Evolutionary conservation across 2,888 invertebrate species (phyloP), one percentile per base, ranked within the genome.

Genomic region (Sminthurides aquaticus): DNA sequence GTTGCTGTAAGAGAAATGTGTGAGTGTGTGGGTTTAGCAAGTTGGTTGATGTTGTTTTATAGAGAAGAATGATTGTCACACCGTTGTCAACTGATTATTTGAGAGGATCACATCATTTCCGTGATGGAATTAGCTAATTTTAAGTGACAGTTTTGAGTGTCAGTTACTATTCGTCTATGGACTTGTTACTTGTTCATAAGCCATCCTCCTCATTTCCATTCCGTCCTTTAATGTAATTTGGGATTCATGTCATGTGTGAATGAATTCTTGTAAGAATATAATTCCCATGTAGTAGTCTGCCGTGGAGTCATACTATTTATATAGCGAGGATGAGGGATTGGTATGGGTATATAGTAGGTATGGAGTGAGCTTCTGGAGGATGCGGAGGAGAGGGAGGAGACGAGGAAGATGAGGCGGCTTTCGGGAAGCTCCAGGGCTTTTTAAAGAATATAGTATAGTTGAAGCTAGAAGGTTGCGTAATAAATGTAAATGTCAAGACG

Each of bases 401-500:
- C 43, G 15, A 34, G 15, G 5, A 15, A 34, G 8, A 34, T 15
- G 15, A 34, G 15, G 43, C 43, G 5, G 8, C 43, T 5, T 34
- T 34, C 8, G 8, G 43, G 15, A 34, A 34, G 43, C 43, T 34
- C 8, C 43, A 34, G 43, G 43, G 43, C 43, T 34, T 34, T 34
- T 34, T 34, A 15, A 34, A 34, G 43, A 34, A 34, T n/a, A n/a
- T n/a, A n/a, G n/a, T n/a, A n/a, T 11, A 34, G 43, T 34, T 34
- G 43, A 34, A 34, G 43, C 5, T 34, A 15, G 43, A 11, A 15
- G 43, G 15, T 34, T 34, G 54, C 29, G 29, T 49, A 61, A 61
- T 61, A 61, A 61, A 61, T 61, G 61, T 61, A 61, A 61, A 61
- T 61, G 61, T 61, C 61, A 61, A 61, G 61, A 54, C 61, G 61